Evolutionary conservation across 2,888 invertebrate genomes (phyloP).

Genomic region (Rhagonycha fulva): DNA sequence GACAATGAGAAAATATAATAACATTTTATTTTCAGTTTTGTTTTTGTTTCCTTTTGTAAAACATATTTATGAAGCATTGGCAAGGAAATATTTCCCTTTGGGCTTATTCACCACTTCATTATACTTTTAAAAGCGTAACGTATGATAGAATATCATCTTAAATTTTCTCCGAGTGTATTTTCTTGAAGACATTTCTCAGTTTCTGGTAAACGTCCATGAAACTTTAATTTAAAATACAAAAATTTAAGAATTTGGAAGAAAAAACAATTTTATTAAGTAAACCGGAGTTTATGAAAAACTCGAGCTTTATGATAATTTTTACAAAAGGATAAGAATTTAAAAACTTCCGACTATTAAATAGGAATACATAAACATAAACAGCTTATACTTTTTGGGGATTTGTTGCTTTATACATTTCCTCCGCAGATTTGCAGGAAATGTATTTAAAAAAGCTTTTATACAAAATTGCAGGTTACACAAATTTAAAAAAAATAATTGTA

Average conservation of each 20-base stretch:
- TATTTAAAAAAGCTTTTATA: not conserved
- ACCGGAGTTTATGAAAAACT: not conserved
- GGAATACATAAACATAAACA: not conserved
- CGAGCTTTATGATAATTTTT: not conserved
- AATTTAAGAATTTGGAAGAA: not conserved
- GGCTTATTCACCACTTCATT: conserved; percentile 1
- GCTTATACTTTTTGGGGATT: not conserved
- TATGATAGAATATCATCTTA: not conserved
- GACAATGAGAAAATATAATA: conserved; percentile 16
- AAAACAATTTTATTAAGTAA: not conserved
- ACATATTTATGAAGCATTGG: conserved; percentile 14
- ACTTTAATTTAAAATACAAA: not conserved
- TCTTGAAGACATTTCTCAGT: not conserved
- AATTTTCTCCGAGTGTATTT: not conserved
- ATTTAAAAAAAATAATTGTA: not conserved
- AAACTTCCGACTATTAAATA: not conserved
- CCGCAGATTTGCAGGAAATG: not conserved
- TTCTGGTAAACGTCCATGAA: no score
- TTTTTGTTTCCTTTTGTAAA: conserved; percentile 11
- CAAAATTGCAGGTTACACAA: not conserved
- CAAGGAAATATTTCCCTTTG: not conserved
- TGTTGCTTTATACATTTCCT: not conserved
- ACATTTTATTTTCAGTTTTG: conserved; percentile 5
- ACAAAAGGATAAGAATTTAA: not conserved
- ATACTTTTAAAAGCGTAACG: not conserved